Conservation (phyloP, 1,140 invertebrate genomes). For the Lanistes nyassanus region DNA sequence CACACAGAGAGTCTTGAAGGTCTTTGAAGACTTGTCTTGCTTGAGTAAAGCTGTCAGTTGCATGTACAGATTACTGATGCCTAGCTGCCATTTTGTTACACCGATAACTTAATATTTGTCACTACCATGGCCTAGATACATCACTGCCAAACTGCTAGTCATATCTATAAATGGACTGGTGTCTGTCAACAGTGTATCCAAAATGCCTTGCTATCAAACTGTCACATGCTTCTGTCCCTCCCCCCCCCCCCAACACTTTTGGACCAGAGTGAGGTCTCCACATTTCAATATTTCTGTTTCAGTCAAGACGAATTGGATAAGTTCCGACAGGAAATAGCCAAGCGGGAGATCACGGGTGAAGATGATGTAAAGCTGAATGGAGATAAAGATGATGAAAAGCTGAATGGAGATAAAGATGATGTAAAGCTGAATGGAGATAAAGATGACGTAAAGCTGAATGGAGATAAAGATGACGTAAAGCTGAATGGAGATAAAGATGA, state of each 20-base stretch:
- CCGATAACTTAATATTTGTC: not conserved
- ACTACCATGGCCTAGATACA: too few species aligned
- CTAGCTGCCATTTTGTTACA: not conserved
- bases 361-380: not conserved
- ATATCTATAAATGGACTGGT: too few species aligned
- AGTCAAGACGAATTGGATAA: constrained; percentile 60
- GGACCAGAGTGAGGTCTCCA: not conserved
- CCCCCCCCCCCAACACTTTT: not conserved
- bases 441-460: too few species aligned
- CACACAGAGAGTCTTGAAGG: too few species aligned
- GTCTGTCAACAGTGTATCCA: too few species aligned
- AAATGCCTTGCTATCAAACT: not conserved
- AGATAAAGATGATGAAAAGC: too few species aligned
- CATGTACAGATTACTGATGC: not conserved
- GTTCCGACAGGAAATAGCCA: constrained; percentile 45
- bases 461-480: constrained; percentile 5
- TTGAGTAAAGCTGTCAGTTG: too few species aligned
- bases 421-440: too few species aligned
- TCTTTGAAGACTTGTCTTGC: too few species aligned
- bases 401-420: too few species aligned
- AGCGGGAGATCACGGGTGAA: constrained; percentile 28
- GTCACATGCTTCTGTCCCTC: not conserved
- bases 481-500: too few species aligned
- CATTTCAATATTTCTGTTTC: constrained; percentile 25
- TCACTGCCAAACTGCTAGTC: too few species aligned